Base-by-base conservation (phyloP, 2,888 invertebrate genomes). In the Heterodera filipjevi region DNA sequence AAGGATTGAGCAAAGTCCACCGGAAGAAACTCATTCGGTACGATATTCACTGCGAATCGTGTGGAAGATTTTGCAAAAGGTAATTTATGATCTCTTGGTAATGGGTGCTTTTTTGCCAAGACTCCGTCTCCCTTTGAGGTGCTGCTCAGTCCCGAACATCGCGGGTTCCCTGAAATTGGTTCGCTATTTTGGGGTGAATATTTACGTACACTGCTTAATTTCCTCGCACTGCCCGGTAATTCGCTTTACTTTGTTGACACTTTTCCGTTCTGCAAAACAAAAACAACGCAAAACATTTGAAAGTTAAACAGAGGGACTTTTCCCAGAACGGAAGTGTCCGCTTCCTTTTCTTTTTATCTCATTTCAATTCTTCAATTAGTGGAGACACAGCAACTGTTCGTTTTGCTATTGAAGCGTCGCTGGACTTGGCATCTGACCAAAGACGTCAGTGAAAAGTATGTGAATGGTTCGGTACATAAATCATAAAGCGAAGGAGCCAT, bases 141-240 rank as follows among this genome's bases (percentile, higher is more conserved):
- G 19, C 35, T 75, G 19, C 66, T 66, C 8, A 64, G 75, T 64
- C 30, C 68, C 16, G 68, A 75, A 33, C 44, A 59, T 19, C 30
- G 73, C 10, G 3, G 22, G 30, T 10, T 22, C 66, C 19, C 46
- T 22, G 19, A 49, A 64, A 27, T 35, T 78, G 66, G 68, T 22
- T 33, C 66, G 33, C 27, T 22, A 27, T 78, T 79, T 46, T 78
- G 78, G 78, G 78, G 78, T 30, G 68, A 78, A 33, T 53, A 64
- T 35, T 66, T 78, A 12, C 75, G 78, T 14, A 27, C n/a, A n/a
- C 32, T 78, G 16, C 19, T 79, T 30, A 66, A 33, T 22, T 77
- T 78, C 2, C 66, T 78, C 12, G 32, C 66, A 22, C 44, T 22
- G 12, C 70, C 71, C 32, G 64, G 75, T 75, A 39, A 30, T 39